Evolutionary conservation across 2,888 invertebrate genomes (phyloP).

Genomic region (Ypsolopha scabrella): DNA sequence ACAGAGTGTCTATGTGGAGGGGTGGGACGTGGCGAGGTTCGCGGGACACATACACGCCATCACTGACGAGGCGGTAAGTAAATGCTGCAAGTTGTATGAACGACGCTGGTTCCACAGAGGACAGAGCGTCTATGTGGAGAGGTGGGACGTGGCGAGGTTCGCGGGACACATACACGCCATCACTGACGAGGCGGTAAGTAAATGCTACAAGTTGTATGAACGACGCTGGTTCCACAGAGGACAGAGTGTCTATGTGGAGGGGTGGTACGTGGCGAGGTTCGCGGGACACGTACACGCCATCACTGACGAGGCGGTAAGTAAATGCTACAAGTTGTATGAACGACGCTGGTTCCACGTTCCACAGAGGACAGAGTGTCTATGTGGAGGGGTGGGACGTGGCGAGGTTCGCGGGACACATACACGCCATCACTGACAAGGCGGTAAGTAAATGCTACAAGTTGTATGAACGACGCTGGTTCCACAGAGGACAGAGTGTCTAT

Average conservation of each 20-base stretch:
- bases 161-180: slow-evolving; percentile 85
- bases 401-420: slow-evolving; percentile 83
- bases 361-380: slow-evolving; percentile 85
- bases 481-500: slow-evolving; percentile 85
- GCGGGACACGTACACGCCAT: slow-evolving; percentile 85
- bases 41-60: slow-evolving; percentile 93
- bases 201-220: slow-evolving; percentile 87
- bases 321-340: slow-evolving; percentile 16
- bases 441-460: slow-evolving; percentile 70
- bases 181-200: slow-evolving; percentile 82
- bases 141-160: slow-evolving; percentile 81
- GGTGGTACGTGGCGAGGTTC: slow-evolving; percentile 77
- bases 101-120: slow-evolving; percentile 92
- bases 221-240: slow-evolving; percentile 89
- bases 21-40: slow-evolving; percentile 86
- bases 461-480: slow-evolving; percentile 72
- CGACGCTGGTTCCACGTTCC: slow-evolving; percentile 88
- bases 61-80: slow-evolving; percentile 86
- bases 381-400: slow-evolving; percentile 67
- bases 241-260: slow-evolving; percentile 85
- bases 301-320: slow-evolving; percentile 78
- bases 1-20: slow-evolving; percentile 92
- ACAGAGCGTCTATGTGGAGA: slow-evolving; percentile 85
- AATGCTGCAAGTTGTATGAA: slow-evolving; percentile 92
- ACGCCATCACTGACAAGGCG: slow-evolving; percentile 83